Evolutionary conservation across 1,140 invertebrate species (phyloP).

Genomic region (Dryas iulia): DNA sequence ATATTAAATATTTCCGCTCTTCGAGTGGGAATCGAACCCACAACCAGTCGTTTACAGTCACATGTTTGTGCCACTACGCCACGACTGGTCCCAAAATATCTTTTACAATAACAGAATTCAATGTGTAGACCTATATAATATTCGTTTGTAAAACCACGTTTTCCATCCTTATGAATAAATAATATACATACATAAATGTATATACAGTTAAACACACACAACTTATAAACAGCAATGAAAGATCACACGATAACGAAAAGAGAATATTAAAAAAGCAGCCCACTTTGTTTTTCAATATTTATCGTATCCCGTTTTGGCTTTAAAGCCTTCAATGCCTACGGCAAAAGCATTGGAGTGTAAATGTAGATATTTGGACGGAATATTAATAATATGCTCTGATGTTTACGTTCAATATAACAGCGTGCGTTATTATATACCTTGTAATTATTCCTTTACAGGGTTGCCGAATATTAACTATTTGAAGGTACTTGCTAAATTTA

Average conservation of each 20-base stretch:
- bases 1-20: too few species aligned
- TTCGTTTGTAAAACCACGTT: too few species aligned
- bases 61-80: too few species aligned
- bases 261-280: slow-evolving; percentile 21
- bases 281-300: slow-evolving; percentile 15
- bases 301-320: slow-evolving; percentile 11
- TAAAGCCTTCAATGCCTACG: slow-evolving; percentile 13
- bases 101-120: too few species aligned
- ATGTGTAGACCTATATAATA: too few species aligned
- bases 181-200: too few species aligned
- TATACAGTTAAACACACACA: too few species aligned
- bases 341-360: slow-evolving; percentile 15
- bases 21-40: too few species aligned
- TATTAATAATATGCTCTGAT: slow-evolving; percentile 25
- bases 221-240: too few species aligned
- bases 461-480: neutral
- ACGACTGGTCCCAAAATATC: too few species aligned
- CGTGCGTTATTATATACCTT: slow-evolving; percentile 17
- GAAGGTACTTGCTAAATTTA: neutral
- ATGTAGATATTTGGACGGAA: slow-evolving; percentile 21
- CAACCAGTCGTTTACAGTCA: too few species aligned
- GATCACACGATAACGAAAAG: neutral
- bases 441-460: neutral
- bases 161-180: too few species aligned
- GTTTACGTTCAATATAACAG: slow-evolving; percentile 25